Percentiles rank a stretch among this genome's conserved stretches.
These are phyloP conservation scores for Melanerpes aurifrons DNA, from an alignment of 2,113 vertebrate species.

Conservation along the genomic window DNA sequence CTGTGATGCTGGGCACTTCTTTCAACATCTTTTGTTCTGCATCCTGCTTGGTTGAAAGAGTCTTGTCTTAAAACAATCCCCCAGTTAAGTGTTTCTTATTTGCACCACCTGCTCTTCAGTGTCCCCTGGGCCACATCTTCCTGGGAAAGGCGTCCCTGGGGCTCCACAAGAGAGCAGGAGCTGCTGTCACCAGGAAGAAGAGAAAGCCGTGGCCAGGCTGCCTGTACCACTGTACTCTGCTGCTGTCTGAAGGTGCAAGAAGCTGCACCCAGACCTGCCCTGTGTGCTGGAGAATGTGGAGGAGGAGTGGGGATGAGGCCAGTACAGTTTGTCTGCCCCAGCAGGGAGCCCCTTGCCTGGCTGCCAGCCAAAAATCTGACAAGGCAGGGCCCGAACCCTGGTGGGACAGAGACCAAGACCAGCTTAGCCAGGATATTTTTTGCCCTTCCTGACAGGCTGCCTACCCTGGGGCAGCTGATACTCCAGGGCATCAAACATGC, in stretches of 20 bases:
- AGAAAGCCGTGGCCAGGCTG: neutral
- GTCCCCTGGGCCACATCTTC: neutral
- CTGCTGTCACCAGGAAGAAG: slow-evolving; percentile 23
- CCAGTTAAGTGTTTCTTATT: slow-evolving; percentile 56
- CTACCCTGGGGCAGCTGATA: neutral
- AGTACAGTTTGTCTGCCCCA: neutral
- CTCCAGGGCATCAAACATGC: neutral
- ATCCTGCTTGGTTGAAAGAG: slow-evolving; percentile 24
- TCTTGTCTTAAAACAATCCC: slow-evolving; percentile 35
- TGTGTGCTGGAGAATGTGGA: neutral
- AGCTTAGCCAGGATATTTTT: slow-evolving; percentile 26
- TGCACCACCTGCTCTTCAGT: neutral
- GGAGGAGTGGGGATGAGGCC: neutral
- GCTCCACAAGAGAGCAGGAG: neutral
- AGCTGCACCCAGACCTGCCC: rapidly evolving
- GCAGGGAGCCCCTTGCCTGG: neutral
- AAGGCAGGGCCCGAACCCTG: rapidly evolving
- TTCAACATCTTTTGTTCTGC: neutral
- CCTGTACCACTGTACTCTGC: neutral
- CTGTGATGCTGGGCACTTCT: slow-evolving; percentile 50
- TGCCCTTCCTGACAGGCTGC: slow-evolving; percentile 28
- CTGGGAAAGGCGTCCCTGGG: neutral
- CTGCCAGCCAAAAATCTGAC: neutral
- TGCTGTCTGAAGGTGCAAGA: rapidly evolving
- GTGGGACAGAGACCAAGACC: neutral